phyloP scores from a whole-genome alignment of 23 tunicate genomes.

The Ascidia mentula region DNA sequence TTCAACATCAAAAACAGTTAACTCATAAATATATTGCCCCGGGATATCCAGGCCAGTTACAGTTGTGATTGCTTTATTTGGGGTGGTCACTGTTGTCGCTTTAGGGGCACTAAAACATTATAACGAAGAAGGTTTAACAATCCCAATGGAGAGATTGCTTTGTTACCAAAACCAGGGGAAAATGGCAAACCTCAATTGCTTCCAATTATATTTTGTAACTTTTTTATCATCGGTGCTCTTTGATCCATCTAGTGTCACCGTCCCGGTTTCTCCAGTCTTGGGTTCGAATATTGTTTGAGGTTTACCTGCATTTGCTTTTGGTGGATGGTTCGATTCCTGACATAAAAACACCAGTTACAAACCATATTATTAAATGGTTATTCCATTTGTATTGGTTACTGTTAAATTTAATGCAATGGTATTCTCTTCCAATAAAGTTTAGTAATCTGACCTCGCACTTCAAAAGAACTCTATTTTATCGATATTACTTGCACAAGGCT shows the following conservation, averaged over 20 bases:
- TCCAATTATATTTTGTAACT: slow-evolving; percentile 51
- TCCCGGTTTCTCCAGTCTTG: slow-evolving; percentile 23
- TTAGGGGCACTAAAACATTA: slow-evolving; percentile 37
- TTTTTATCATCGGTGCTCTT: slow-evolving; percentile 71
- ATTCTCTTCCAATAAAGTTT: too few species aligned
- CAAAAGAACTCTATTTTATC: too few species aligned
- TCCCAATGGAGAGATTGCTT: not conserved
- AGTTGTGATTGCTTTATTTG: slow-evolving; percentile 31
- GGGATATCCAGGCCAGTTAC: slow-evolving; percentile 45
- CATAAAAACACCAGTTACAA: not conserved
- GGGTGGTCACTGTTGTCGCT: slow-evolving; percentile 30
- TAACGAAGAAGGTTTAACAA: not conserved
- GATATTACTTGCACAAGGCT: too few species aligned
- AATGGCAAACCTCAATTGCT: slow-evolving; percentile 32
- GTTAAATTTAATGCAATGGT: too few species aligned
- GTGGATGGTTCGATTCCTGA: slow-evolving; percentile 91
- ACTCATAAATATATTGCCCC: slow-evolving; percentile 50
- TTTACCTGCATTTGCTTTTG: slow-evolving; percentile 74
- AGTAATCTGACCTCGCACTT: too few species aligned
- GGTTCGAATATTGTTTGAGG: slow-evolving; percentile 58
- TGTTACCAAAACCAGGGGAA: too few species aligned
- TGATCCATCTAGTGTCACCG: slow-evolving; percentile 53
- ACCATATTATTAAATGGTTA: too few species aligned
- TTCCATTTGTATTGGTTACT: too few species aligned
- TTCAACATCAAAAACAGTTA: slow-evolving; percentile 82